phyloP scores from a whole-genome alignment of 2,797 vertebrate species.

The Notoglanidium macrostoma region DNA sequence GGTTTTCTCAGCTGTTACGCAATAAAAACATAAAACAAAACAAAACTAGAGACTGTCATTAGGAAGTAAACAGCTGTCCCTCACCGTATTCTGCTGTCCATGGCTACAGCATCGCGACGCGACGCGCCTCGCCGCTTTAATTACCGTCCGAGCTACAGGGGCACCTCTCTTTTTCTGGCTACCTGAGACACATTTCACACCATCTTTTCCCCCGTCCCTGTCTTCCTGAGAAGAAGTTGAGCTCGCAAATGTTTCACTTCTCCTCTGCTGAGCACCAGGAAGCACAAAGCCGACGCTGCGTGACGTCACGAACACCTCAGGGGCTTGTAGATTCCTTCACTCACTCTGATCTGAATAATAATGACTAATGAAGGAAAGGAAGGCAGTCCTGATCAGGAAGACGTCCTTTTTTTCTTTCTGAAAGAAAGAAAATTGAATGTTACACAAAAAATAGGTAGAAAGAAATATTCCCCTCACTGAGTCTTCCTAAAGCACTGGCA shows the following conservation, averaged over 20 bases:
- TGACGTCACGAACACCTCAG: slow-evolving; percentile 75
- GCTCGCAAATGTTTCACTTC: slow-evolving; percentile 55
- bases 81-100: slow-evolving; percentile 94
- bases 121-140: slow-evolving; percentile 60
- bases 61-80: slow-evolving; percentile 59
- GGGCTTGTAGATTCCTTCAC: slow-evolving; percentile 3
- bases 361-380: too few species aligned
- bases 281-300: slow-evolving; percentile 70
- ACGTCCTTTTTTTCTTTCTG: too few species aligned
- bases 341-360: too few species aligned
- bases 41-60: neutral
- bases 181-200: slow-evolving; percentile 32
- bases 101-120: slow-evolving; percentile 85
- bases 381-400: too few species aligned
- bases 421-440: too few species aligned
- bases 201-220: slow-evolving; percentile 27
- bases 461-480: neutral
- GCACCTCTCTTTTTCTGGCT: slow-evolving; percentile 24
- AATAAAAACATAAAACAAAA: neutral
- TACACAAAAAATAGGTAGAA: neutral
- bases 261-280: slow-evolving; percentile 78
- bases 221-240: slow-evolving; percentile 25
- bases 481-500: neutral
- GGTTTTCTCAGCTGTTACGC: neutral
- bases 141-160: slow-evolving; percentile 55